A percentile compares a stretch with the other conserved stretches of the same genome.
phyloP scores from a whole-genome alignment of 2,797 vertebrate species.

The Enteromius paludinosus region DNA sequence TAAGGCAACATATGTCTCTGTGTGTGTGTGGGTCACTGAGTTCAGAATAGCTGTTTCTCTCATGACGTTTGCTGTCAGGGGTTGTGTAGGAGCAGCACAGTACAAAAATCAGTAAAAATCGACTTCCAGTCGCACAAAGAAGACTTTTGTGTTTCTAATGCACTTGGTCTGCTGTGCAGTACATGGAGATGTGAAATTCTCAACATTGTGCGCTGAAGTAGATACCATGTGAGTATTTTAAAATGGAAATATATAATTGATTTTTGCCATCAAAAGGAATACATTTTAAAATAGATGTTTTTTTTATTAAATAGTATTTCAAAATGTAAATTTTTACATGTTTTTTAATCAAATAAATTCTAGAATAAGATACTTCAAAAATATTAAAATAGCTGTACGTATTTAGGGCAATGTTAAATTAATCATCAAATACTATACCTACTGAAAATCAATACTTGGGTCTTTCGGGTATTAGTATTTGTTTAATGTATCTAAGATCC shows the following conservation, averaged over 20 bases:
- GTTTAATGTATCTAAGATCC: background rate
- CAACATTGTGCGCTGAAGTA: background rate
- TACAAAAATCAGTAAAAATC: slow-evolving; percentile 7
- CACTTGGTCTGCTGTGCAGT: background rate
- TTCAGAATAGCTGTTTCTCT: slow-evolving; percentile 29
- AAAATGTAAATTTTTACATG: background rate
- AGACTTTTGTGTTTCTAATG: slow-evolving; percentile 14
- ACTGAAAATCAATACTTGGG: background rate
- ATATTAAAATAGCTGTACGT: background rate
- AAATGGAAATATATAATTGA: background rate
- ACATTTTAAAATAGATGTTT: background rate
- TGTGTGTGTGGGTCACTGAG: background rate
- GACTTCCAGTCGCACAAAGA: background rate
- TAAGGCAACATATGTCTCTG: slow-evolving; percentile 30
- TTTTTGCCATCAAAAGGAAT: background rate
- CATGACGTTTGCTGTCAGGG: slow-evolving; percentile 30
- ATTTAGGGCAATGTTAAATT: background rate
- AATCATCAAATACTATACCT: background rate
- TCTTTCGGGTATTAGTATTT: background rate
- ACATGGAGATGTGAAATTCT: background rate
- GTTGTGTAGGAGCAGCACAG: background rate
- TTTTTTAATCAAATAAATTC: background rate
- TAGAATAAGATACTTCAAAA: background rate
- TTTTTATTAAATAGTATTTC: background rate
- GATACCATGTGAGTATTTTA: background rate